Base-by-base conservation (phyloP, 2,797 vertebrate species). In the Chelmon rostratus region DNA sequence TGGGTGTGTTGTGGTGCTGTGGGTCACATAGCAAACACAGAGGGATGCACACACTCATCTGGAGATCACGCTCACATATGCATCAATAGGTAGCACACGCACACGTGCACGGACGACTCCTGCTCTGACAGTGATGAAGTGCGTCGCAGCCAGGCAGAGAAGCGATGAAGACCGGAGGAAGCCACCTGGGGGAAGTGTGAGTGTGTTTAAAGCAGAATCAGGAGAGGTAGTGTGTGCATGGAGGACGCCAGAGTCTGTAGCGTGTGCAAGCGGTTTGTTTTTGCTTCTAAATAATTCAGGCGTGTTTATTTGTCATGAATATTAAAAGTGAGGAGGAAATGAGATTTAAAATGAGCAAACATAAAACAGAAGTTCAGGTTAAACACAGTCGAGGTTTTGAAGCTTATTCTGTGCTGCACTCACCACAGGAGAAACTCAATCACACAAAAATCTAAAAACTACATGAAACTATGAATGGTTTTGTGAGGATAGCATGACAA, bases 51-150 rank as follows among this genome's bases (percentile, higher is more conserved):
- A 18, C 21, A n/a, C 38, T 8, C 53, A 33, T 3, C 4, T 35
- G 5, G 5, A 6, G 10, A 46, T 25, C 52, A 38, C 19, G n/a
- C 59, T 35, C 12, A 12, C 38, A 52, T 25, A 19, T 33, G 53
- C 58, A 47, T 18, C 16, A 13, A 25, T 9, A 15, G 11, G 54
- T 5, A 54, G 70, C 46, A 71, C 54, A 52, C 74, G 58, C 38
- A 58, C 56, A 75, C 54, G 64, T 49, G 67, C 40, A 56, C 16
- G 42, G 84, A 76, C 73, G 75, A 75, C 89, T 91, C 78, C 47
- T 73, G 74, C 69, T 86, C 89, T 92, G 94, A 94, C 91, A 82
- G 65, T 93, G 94, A 96, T 92, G 79, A 87, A 94, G 76, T 31
- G 67, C 72, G 85, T 68, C 33, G 25, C 13, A 74, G 78, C 62